Conservation (phyloP, 2,888 invertebrate species). For the Tubiluchus corallicola region DNA sequence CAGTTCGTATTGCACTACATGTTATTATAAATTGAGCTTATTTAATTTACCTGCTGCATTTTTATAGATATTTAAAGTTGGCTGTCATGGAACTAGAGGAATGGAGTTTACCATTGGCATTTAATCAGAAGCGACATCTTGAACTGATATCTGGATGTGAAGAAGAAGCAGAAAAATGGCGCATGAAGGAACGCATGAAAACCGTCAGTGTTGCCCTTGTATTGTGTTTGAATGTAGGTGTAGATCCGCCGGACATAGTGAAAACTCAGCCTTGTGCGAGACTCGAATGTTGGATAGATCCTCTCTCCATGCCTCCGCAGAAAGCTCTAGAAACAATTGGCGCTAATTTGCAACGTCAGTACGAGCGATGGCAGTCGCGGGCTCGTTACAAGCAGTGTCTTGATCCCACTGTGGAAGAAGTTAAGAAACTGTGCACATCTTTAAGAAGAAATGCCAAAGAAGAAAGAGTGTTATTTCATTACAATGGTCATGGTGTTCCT, state of each 20-base stretch:
- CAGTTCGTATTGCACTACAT: too few species aligned
- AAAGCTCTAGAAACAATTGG: conserved; percentile 88
- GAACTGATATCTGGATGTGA: conserved; percentile 48
- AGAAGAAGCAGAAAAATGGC: conserved; percentile 57
- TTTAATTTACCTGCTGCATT: too few species aligned
- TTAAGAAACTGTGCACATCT: conserved; percentile 86
- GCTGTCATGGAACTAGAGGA: conserved; percentile 17
- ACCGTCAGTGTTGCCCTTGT: conserved; percentile 96
- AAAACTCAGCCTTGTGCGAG: conserved; percentile 91
- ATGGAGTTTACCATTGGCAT: conserved; percentile 40
- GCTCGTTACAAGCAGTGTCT: conserved; percentile 90
- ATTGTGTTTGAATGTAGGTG: conserved; percentile 93
- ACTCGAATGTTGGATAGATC: conserved; percentile 45
- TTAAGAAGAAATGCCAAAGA: conserved; percentile 85
- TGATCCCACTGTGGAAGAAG: conserved; percentile 94
- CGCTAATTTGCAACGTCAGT: conserved; percentile 74
- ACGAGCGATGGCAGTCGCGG: conserved; percentile 95
- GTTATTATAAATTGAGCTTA: too few species aligned
- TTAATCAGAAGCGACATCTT: conserved; percentile 50
- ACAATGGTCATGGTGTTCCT: conserved; percentile 98
- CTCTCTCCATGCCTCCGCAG: conserved; percentile 62
- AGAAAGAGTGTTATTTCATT: conserved; percentile 93
- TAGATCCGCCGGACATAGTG: conserved; percentile 94
- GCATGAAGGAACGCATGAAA: conserved; percentile 78
- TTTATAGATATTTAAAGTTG: too few species aligned